Percentiles rank a stretch among this genome's conserved stretches.
phyloP scores from a whole-genome alignment of 2,888 invertebrate species.

The Tridacna gigas region DNA sequence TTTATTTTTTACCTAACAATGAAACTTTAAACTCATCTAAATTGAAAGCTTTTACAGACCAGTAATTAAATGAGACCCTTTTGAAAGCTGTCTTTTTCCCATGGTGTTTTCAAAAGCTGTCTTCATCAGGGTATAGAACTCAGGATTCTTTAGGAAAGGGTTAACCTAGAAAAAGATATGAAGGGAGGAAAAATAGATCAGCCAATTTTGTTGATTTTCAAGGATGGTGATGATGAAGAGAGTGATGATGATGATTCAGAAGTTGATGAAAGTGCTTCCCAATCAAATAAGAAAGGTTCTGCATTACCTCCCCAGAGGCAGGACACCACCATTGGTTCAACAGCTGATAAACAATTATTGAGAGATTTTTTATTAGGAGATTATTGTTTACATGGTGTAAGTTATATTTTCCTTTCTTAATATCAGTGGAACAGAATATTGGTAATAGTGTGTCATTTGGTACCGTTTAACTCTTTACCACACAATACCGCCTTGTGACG shows the following conservation, averaged over 20 bases:
- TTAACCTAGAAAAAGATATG: no score
- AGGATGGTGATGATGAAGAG: slow-evolving; percentile 8
- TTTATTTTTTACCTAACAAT: no score
- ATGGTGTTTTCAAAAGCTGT: no score
- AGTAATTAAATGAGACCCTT: no score
- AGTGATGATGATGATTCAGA: not conserved
- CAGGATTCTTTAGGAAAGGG: no score
- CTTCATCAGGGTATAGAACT: no score
- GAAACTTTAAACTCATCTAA: no score
- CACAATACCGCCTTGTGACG: slow-evolving; percentile 51
- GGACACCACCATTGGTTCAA: slow-evolving; percentile 59
- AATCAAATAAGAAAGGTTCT: slow-evolving; percentile 6
- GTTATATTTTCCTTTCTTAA: slow-evolving; percentile 65
- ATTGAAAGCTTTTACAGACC: no score
- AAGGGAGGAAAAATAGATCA: no score
- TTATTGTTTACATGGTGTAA: slow-evolving; percentile 94
- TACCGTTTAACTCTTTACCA: not conserved
- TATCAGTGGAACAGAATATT: not conserved
- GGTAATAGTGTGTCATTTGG: not conserved
- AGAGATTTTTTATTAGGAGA: slow-evolving; percentile 93
- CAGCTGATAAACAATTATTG: slow-evolving; percentile 87
- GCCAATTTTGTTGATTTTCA: not conserved
- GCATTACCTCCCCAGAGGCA: not conserved
- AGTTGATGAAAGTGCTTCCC: not conserved
- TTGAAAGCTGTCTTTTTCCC: no score